Evolutionary conservation across 2,888 invertebrate genomes (phyloP).

Genomic region (Didymodactylos carnosus): DNA sequence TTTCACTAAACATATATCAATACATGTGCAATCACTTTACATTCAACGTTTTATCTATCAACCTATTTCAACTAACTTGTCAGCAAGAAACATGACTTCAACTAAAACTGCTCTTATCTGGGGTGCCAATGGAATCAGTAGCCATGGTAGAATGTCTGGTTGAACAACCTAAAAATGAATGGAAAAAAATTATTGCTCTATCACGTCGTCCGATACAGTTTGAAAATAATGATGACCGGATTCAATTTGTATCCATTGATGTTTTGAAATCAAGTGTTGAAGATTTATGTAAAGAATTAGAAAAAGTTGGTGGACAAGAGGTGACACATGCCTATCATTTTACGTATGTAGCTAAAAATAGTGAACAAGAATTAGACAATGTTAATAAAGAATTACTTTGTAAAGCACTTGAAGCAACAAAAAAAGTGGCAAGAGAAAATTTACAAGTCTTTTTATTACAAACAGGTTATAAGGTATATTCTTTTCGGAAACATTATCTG

Average conservation of each 20-base stretch:
- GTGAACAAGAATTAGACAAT: neutral
- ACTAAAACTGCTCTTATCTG: neutral
- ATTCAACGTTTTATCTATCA: too few species aligned
- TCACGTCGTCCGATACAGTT: neutral
- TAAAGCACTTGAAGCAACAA: neutral
- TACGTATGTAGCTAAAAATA: neutral
- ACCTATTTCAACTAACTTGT: too few species aligned
- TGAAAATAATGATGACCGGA: neutral
- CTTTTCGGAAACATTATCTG: too few species aligned
- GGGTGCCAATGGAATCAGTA: neutral
- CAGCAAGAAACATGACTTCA: too few species aligned
- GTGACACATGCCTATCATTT: neutral
- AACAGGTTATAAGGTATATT: neutral
- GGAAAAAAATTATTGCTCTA: neutral
- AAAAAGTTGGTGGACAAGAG: neutral
- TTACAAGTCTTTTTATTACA: neutral
- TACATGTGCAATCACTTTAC: too few species aligned
- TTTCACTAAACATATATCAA: too few species aligned
- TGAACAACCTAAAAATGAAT: neutral
- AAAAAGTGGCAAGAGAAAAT: neutral
- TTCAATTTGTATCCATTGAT: neutral
- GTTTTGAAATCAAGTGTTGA: neutral
- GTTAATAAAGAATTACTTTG: neutral
- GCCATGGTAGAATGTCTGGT: neutral
- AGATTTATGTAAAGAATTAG: neutral